Evolutionary conservation across 1,140 invertebrate genomes (phyloP), one percentile per base, ranked within the genome.

Genomic region (Sarcophaga bullata): DNA sequence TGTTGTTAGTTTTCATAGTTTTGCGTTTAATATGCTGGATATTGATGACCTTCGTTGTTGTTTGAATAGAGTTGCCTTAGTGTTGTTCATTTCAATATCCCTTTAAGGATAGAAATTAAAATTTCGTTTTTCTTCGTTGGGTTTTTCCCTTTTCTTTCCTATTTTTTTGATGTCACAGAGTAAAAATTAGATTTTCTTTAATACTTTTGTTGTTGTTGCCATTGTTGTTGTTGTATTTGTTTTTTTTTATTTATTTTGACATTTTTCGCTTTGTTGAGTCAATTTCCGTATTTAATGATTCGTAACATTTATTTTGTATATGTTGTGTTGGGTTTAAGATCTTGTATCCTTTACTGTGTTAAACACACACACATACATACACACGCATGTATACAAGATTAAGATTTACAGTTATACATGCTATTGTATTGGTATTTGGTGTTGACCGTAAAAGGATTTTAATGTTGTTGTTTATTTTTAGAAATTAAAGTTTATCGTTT

Each of bases 241-340:
- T 15, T 37, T 37, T 2, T 37, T 58, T 80, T 86, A 80, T 83
- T 82, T 84, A 83, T 84, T 84, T 83, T 75, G 73, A 50, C 86
- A 83, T 87, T 83, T 84, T 84, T 88, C 85, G 86, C 86, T 87
- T 88, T 88, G 87, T 88, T 88, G 87, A 87, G 85, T 88, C 87
- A 87, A 88, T 88, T 88, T 88, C 86, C 87, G 86, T 85, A 88
- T 88, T 88, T 88, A 88, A 88, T 88, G 87, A 88, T 84, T 85
- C 87, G 86, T 88, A 88, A 84, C 86, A 62, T 58, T 80, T 52
- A 62, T 8, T 17, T 7, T 19, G 54, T 13, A 13, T 15, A n/a
- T 58, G 54, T 58, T 58, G 54, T 58, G 13, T 58, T 13, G n/a
- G 54, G n/a, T 58, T 58, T 58, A 58, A 37, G 25, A 2, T 37